Evolutionary conservation across 2,113 vertebrate species (phyloP).

Genomic region (Scomber scombrus): DNA sequence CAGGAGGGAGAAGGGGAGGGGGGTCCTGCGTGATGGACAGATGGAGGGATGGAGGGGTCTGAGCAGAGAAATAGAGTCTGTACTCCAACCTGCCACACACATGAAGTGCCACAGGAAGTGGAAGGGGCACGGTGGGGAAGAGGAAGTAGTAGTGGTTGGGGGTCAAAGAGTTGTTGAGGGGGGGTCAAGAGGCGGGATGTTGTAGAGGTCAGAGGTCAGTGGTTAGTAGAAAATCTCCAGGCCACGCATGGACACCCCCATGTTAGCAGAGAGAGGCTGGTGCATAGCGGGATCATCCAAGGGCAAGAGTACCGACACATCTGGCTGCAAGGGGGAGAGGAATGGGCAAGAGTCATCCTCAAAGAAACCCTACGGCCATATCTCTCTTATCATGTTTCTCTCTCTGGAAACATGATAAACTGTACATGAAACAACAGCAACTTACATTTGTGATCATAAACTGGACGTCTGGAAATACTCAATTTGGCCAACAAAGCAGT

Average conservation of each 20-base stretch:
- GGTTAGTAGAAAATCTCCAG: constrained; percentile 91
- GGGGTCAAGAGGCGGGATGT: constrained; percentile 73
- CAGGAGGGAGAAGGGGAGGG: constrained; percentile 34
- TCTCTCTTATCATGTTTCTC: neutral
- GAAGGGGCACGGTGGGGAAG: constrained; percentile 74
- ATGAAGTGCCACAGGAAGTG: constrained; percentile 83
- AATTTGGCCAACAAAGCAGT: constrained; percentile 25
- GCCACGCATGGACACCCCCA: constrained; percentile 86
- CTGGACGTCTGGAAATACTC: constrained; percentile 37
- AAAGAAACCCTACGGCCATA: constrained; percentile 48
- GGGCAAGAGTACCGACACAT: constrained; percentile 87
- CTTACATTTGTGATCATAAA: constrained; percentile 15
- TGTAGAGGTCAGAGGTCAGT: constrained; percentile 76
- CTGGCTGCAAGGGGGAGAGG: constrained; percentile 86
- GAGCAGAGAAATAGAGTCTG: constrained; percentile 71
- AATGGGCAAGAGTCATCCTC: constrained; percentile 81
- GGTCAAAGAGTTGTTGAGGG: constrained; percentile 73
- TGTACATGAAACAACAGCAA: constrained; percentile 29
- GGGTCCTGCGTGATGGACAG: constrained; percentile 55
- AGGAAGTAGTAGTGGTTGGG: constrained; percentile 75
- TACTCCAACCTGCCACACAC: constrained; percentile 85
- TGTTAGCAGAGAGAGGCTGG: constrained; percentile 88
- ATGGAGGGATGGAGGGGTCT: constrained; percentile 72
- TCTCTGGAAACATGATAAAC: constrained; percentile 31
- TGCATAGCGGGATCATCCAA: constrained; percentile 87